phyloP scores from a whole-genome alignment of 1,140 invertebrate species.

The Conus betulinus region DNA sequence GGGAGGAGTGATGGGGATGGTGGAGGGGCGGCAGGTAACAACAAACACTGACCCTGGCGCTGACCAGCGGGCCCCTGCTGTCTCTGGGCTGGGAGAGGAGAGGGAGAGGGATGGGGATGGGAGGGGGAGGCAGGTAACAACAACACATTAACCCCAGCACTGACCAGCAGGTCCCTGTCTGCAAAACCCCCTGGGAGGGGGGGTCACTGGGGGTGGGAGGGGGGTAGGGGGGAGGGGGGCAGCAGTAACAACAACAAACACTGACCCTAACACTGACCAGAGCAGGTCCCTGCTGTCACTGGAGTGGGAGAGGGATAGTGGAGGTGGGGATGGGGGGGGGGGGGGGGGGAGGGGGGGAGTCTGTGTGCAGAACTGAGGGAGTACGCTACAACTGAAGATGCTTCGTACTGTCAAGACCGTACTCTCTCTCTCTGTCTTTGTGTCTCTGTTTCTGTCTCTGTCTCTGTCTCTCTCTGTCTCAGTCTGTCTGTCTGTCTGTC shows the following conservation, averaged over 20 bases:
- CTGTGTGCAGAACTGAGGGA: neutral
- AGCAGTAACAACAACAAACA: too few species aligned
- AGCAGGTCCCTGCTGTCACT: neutral
- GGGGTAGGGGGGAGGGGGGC: too few species aligned
- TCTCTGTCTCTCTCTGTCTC: neutral
- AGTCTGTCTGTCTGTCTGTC: neutral
- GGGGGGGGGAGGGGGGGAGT: too few species aligned
- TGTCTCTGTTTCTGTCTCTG: neutral
- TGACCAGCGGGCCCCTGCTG: neutral
- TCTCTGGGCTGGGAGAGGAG: neutral
- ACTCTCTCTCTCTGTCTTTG: neutral
- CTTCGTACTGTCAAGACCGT: too few species aligned
- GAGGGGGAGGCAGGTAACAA: too few species aligned
- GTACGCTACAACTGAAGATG: neutral
- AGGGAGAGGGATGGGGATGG: neutral
- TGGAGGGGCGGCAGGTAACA: too few species aligned
- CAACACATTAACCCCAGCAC: too few species aligned
- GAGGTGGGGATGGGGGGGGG: too few species aligned
- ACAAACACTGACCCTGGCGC: too few species aligned
- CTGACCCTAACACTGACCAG: too few species aligned
- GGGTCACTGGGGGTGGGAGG: too few species aligned
- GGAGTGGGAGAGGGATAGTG: neutral
- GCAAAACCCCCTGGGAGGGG: neutral
- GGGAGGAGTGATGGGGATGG: too few species aligned
- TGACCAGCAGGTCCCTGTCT: neutral